A percentile compares a stretch with the other conserved stretches of the same genome.
These are phyloP conservation scores for Colinus virginianus DNA, from an alignment of 2,113 vertebrate species.

Conservation along the genomic window DNA sequence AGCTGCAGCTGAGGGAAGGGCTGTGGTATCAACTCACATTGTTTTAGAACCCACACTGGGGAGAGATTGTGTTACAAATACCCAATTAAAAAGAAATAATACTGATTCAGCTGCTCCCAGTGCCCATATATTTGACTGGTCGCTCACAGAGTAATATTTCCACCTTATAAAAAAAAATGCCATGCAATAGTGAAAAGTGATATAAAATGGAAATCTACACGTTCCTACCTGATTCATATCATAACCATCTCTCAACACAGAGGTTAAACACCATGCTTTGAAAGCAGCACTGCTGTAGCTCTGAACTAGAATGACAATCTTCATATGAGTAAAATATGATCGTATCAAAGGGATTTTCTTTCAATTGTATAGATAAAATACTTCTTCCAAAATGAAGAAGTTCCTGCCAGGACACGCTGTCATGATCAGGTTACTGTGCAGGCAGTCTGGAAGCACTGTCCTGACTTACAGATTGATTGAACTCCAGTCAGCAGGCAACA, in stretches of 20 bases:
- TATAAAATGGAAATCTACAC: neutral
- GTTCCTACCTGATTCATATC: neutral
- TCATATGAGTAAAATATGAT: neutral
- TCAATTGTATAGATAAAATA: neutral
- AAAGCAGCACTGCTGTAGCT: neutral
- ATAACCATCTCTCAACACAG: neutral
- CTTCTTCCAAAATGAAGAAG: neutral
- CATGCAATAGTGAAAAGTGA: neutral
- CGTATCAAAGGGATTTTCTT: neutral
- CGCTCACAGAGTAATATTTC: neutral
- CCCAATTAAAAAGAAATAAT: neutral
- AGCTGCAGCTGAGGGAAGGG: neutral
- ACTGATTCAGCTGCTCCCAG: neutral
- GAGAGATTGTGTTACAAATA: neutral
- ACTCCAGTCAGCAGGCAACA: neutral
- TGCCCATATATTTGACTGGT: neutral
- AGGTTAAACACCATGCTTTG: neutral
- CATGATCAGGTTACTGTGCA: neutral
- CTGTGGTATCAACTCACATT: neutral
- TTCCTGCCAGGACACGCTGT: neutral
- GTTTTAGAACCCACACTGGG: neutral
- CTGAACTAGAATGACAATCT: neutral
- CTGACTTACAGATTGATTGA: neutral
- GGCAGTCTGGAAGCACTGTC: neutral
- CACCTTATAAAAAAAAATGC: neutral